Base-by-base conservation (phyloP, 2,888 invertebrate genomes). In the Mesorhabditis spiculigera region DNA sequence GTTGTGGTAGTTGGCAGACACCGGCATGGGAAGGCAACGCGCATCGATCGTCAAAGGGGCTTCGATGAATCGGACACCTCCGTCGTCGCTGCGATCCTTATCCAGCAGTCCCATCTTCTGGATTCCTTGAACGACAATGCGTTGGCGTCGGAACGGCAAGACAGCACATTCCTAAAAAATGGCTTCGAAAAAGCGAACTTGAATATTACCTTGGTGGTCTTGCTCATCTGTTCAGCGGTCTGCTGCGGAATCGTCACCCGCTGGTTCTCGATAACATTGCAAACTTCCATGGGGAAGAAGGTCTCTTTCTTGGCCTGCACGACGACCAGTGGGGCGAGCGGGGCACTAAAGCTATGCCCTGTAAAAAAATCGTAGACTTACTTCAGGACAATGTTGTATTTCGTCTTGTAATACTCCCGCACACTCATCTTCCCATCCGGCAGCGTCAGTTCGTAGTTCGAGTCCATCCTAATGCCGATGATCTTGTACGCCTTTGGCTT, bases 171-270 rank as follows among this genome's bases (percentile, higher is more conserved):
- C 74, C 64, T 45, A 58, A 0, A 43, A 58, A 67, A 58, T 42
- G 42, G 16, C 8, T 64, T 64, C 10, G n/a, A 5, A 28, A 61
- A n/a, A 28, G 43, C 43, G n/a, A 63, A 10, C 16, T 16, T 16
- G n/a, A 10, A 58, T 4, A n/a, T 10, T 45, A 74, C 75, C 69
- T 68, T 77, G 8, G 77, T 80, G 0, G 76, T 75, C 16, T 63
- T 43, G 10, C 72, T 68, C 6, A 68, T 71, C 70, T 78, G 76
- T 3, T 67, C 45, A 4, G 73, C 42, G 4, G 77, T 78, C 43
- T 73, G 71, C 65, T 81, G 78, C 3, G 72, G 69, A 45, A 77
- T 73, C 1, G 75, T 75, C 0, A 81, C 81, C 3, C 81, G 71
- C 68, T 81, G 81, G 63, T 72, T 75, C 28, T 70, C 73, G 6